phyloP scores from a whole-genome alignment of 2,888 invertebrate species.

The Spodoptera exigua region DNA sequence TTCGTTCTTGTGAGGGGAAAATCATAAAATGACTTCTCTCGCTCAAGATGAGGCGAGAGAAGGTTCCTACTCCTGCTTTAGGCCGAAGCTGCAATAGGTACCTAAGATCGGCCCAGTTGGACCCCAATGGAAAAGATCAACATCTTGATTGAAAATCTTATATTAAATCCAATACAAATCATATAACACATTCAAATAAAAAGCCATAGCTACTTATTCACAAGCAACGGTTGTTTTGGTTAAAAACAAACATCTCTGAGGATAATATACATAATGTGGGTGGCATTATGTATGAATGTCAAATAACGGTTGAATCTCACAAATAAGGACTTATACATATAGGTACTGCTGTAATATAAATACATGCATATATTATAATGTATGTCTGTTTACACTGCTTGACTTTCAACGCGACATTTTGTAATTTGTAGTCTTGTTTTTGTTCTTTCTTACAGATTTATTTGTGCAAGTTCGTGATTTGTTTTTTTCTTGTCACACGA shows the following conservation, averaged over 20 bases:
- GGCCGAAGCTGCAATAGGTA: too few species aligned
- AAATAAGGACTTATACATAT: slow-evolving; percentile 33
- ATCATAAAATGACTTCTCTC: too few species aligned
- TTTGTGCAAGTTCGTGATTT: not conserved
- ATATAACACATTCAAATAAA: too few species aligned
- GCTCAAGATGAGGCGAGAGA: too few species aligned
- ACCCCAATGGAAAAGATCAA: too few species aligned
- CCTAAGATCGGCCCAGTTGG: too few species aligned
- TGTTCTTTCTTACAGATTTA: slow-evolving; percentile 13
- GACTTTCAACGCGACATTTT: slow-evolving; percentile 11
- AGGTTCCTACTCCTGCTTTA: too few species aligned
- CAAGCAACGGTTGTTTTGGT: slow-evolving; percentile 17
- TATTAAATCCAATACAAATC: too few species aligned
- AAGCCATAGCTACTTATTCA: not conserved
- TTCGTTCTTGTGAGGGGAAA: too few species aligned
- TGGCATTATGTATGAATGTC: slow-evolving; percentile 37
- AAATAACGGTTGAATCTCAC: slow-evolving; percentile 44
- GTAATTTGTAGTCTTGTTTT: slow-evolving; percentile 7
- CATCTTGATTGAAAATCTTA: too few species aligned
- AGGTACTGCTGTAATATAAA: slow-evolving; percentile 9
- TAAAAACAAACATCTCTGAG: slow-evolving; percentile 27
- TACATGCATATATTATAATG: not conserved
- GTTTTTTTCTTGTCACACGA: too few species aligned
- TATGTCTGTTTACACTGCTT: slow-evolving; percentile 4
- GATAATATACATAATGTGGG: slow-evolving; percentile 33